These are phyloP conservation scores for Podarcis cretensis DNA, from an alignment of 2,113 vertebrate genomes.

Conservation along the genomic window DNA sequence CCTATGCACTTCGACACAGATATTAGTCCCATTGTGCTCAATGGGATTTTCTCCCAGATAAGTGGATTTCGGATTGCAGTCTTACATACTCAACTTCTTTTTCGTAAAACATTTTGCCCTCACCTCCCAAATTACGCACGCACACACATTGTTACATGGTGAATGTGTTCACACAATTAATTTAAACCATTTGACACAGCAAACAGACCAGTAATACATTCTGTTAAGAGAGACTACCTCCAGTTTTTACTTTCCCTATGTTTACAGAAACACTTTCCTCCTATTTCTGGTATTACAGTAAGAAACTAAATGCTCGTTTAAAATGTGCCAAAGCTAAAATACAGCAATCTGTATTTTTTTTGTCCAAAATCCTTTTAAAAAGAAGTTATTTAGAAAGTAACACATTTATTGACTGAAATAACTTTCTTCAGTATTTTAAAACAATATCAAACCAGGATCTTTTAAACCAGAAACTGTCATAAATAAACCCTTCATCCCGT, in stretches of 20 bases:
- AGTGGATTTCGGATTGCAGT: background rate
- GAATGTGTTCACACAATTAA: slow-evolving; percentile 76
- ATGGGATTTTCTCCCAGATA: background rate
- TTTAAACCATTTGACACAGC: slow-evolving; percentile 78
- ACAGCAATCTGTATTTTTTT: slow-evolving; percentile 75
- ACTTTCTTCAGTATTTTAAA: slow-evolving; percentile 39
- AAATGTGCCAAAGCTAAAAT: slow-evolving; percentile 76
- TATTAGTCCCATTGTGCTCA: background rate
- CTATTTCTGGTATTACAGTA: slow-evolving; percentile 58
- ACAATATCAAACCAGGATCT: slow-evolving; percentile 17
- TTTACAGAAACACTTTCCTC: slow-evolving; percentile 55
- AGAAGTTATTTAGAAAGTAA: slow-evolving; percentile 49
- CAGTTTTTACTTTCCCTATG: slow-evolving; percentile 63
- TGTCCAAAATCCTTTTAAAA: slow-evolving; percentile 67
- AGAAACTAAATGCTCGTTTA: slow-evolving; percentile 48
- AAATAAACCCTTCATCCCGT: slow-evolving; percentile 29
- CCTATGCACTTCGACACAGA: background rate
- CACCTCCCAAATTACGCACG: slow-evolving; percentile 57
- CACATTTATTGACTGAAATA: slow-evolving; percentile 41
- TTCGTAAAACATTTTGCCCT: slow-evolving; percentile 77
- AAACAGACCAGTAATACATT: slow-evolving; percentile 73
- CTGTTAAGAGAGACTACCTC: slow-evolving; percentile 68
- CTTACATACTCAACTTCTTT: slow-evolving; percentile 74
- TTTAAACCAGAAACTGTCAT: slow-evolving; percentile 31
- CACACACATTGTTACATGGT: slow-evolving; percentile 74